A percentile compares a stretch with the other conserved stretches of the same genome.
These are phyloP conservation scores for Phyllotreta cruciferae DNA, from an alignment of 2,888 invertebrate species.

Conservation along the genomic window DNA sequence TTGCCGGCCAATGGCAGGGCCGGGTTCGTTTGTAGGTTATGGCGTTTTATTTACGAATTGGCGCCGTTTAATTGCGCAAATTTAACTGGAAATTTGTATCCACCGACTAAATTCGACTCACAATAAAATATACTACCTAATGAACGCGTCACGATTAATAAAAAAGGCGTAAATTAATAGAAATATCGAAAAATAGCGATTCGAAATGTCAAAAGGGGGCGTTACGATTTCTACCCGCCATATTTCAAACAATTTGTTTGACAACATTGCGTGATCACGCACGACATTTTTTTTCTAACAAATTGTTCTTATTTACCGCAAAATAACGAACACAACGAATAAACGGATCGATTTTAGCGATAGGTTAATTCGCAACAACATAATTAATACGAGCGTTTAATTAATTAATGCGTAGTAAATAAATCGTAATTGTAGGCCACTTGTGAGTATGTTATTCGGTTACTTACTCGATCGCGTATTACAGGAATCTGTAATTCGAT, in stretches of 20 bases:
- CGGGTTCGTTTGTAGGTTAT: conserved; percentile 37
- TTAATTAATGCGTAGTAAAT: too few species aligned
- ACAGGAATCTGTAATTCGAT: too few species aligned
- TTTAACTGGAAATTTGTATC: not conserved
- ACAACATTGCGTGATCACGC: not conserved
- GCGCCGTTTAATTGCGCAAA: conserved; percentile 1
- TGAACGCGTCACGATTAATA: not conserved
- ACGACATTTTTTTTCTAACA: not conserved
- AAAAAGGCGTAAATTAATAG: not conserved
- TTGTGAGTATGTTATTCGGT: too few species aligned
- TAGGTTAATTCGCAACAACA: too few species aligned
- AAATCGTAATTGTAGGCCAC: too few species aligned
- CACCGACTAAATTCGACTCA: not conserved
- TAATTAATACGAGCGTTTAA: too few species aligned
- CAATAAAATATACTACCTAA: not conserved
- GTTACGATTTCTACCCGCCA: conserved; percentile 10
- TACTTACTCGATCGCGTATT: too few species aligned
- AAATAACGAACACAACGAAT: too few species aligned
- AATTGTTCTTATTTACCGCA: not conserved
- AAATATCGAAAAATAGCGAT: conserved; percentile 1
- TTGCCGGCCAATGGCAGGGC: conserved; percentile 46
- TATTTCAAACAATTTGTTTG: conserved; percentile 1
- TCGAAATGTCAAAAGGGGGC: conserved; percentile 9
- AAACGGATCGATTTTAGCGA: too few species aligned
- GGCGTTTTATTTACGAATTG: conserved; percentile 25